Conservation (phyloP, 2,888 invertebrate genomes). For the Anthrax anthrax region DNA sequence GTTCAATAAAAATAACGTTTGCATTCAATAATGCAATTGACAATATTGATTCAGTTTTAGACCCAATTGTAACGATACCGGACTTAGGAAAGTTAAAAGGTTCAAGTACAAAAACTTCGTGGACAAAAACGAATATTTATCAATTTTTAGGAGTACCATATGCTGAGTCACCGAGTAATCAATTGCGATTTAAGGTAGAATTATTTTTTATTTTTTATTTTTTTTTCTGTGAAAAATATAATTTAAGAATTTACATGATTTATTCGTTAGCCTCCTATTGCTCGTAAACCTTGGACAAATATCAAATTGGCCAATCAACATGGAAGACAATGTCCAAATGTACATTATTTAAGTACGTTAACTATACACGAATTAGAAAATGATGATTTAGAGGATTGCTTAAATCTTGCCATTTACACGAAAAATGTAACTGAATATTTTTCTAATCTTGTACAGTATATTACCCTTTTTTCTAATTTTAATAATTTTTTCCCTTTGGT, state of each 20-base stretch:
- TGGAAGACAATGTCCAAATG: slow-evolving; percentile 27
- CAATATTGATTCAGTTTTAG: slow-evolving; percentile 3
- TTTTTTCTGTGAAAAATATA: too few relatives aligned
- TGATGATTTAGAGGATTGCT: slow-evolving; percentile 28
- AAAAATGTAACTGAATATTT: slow-evolving; percentile 28
- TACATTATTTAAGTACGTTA: slow-evolving; percentile 9
- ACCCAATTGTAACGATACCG: slow-evolving; percentile 16
- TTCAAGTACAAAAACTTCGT: slow-evolving; percentile 19
- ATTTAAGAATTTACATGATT: too few relatives aligned
- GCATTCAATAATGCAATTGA: slow-evolving; percentile 3
- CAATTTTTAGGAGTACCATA: slow-evolving; percentile 30
- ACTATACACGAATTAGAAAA: slow-evolving; percentile 14
- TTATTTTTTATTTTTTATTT: neutral
- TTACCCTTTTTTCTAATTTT: too few relatives aligned
- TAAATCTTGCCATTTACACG: slow-evolving; percentile 29
- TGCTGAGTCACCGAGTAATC: slow-evolving; percentile 25
- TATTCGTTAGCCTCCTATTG: slow-evolving; percentile 20
- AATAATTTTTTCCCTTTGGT: too few relatives aligned
- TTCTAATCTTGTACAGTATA: too few relatives aligned
- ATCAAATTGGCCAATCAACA: slow-evolving; percentile 20
- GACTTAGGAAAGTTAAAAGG: slow-evolving; percentile 24
- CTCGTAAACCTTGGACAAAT: slow-evolving; percentile 24
- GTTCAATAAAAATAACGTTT: too few relatives aligned
- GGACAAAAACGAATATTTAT: slow-evolving; percentile 25
- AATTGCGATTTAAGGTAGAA: slow-evolving; percentile 23